phyloP scores from a whole-genome alignment of 2,113 vertebrate genomes.

The Cyanoramphus novaezelandiae region DNA sequence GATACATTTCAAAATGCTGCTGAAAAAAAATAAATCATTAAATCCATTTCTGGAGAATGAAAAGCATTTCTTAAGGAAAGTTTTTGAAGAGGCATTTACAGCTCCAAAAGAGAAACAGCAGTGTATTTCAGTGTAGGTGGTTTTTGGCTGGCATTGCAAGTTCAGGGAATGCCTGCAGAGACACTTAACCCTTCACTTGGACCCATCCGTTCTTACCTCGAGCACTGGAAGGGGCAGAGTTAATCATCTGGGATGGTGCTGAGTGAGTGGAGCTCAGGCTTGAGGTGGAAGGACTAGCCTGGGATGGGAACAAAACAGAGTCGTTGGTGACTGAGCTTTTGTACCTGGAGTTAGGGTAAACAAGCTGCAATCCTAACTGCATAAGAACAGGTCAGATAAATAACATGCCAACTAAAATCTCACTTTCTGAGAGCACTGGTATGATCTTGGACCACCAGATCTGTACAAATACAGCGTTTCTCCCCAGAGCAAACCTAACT shows the following conservation, averaged over 20 bases:
- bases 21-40: neutral
- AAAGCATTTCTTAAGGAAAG: neutral
- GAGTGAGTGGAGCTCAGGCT: constrained; percentile 94
- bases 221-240: constrained; percentile 92
- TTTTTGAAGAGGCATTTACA: neutral
- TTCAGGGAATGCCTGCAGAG: neutral
- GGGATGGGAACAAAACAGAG: constrained; percentile 75
- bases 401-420: neutral
- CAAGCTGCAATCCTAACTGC: constrained; percentile 44
- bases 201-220: constrained; percentile 83
- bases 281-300: constrained; percentile 94
- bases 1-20: neutral
- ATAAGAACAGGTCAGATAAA: fast-evolving
- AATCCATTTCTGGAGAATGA: neutral
- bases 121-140: neutral
- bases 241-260: constrained; percentile 91
- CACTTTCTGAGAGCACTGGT: neutral
- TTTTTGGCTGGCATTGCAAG: neutral
- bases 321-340: constrained; percentile 70
- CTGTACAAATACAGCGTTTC: neutral
- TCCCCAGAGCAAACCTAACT: neutral
- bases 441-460: neutral
- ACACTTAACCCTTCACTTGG: neutral
- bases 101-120: neutral
- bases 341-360: constrained; percentile 63